Evolutionary conservation across 23 tunicate species (phyloP).

Genomic region (Aplidium turbinatum): DNA sequence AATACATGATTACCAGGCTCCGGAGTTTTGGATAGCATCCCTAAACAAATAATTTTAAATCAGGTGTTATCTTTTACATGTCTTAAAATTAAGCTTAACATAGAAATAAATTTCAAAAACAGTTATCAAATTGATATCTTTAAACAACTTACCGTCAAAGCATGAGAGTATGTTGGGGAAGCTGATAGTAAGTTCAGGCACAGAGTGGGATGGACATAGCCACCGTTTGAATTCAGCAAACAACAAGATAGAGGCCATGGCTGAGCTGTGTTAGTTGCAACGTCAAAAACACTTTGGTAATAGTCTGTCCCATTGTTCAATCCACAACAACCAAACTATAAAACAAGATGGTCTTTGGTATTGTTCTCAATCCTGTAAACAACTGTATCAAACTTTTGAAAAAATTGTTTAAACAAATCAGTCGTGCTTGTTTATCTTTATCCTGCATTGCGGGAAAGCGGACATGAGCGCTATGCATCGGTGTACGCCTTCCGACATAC

Average conservation of each 20-base stretch:
- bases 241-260: slow-evolving; percentile 40
- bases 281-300: slow-evolving; percentile 17
- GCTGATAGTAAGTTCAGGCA: not conserved
- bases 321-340: slow-evolving; percentile 25
- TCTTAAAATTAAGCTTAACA: too few relatives aligned
- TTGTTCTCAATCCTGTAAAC: too few relatives aligned
- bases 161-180: not conserved
- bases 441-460: too few relatives aligned
- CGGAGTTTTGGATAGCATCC: slow-evolving; percentile 15
- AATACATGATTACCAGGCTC: slow-evolving; percentile 6
- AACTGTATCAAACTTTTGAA: too few relatives aligned
- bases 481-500: too few relatives aligned
- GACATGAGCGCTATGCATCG: too few relatives aligned
- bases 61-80: too few relatives aligned
- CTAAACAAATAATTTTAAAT: slow-evolving; percentile 24
- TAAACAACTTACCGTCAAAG: slow-evolving; percentile 17
- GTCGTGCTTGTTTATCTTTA: too few relatives aligned
- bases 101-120: too few relatives aligned
- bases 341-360: too few relatives aligned
- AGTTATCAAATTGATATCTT: too few relatives aligned
- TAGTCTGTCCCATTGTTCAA: slow-evolving; percentile 35
- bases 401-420: too few relatives aligned
- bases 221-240: not conserved
- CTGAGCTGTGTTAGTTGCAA: not conserved
- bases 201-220: slow-evolving; percentile 1